Conservation (phyloP, 2,113 vertebrate species). For the Albula goreensis region DNA sequence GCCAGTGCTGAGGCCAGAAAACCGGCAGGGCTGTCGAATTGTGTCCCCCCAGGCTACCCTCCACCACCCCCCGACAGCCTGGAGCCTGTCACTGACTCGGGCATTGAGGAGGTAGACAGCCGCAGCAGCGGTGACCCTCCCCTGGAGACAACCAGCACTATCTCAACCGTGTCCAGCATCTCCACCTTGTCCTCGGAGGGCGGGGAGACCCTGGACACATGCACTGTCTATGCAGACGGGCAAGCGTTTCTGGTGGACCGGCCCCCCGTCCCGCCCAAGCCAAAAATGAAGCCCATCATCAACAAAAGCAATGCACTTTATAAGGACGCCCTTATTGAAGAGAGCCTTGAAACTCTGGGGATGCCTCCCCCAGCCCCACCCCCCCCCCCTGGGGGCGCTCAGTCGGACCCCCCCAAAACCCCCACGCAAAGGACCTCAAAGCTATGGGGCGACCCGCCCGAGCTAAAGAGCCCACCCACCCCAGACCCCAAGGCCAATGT, state of each 20-base stretch:
- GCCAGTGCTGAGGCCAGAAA: slow-evolving; percentile 74
- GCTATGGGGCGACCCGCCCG: slow-evolving; percentile 85
- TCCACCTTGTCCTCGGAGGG: slow-evolving; percentile 96
- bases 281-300: slow-evolving; percentile 91
- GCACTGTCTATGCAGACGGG: slow-evolving; percentile 89
- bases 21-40: slow-evolving; percentile 75
- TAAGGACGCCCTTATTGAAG: slow-evolving; percentile 85
- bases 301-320: slow-evolving; percentile 88
- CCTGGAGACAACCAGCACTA: slow-evolving; percentile 94
- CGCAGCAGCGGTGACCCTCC: slow-evolving; percentile 91
- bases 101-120: slow-evolving; percentile 92
- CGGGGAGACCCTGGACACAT: slow-evolving; percentile 86
- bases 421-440: slow-evolving; percentile 89
- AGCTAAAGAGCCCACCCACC: slow-evolving; percentile 83
- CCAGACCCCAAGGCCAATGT: slow-evolving; percentile 91
- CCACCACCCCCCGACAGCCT: slow-evolving; percentile 81
- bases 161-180: slow-evolving; percentile 92
- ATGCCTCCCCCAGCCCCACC: slow-evolving; percentile 81
- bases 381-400: slow-evolving; percentile 70
- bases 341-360: slow-evolving; percentile 81
- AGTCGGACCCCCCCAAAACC: slow-evolving; percentile 73
- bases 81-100: slow-evolving; percentile 85
- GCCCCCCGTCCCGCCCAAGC: slow-evolving; percentile 94
- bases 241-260: slow-evolving; percentile 89
- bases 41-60: slow-evolving; percentile 79